These are phyloP conservation scores for Pantherophis guttatus DNA, from an alignment of 2,113 vertebrate genomes.

Conservation along the genomic window DNA sequence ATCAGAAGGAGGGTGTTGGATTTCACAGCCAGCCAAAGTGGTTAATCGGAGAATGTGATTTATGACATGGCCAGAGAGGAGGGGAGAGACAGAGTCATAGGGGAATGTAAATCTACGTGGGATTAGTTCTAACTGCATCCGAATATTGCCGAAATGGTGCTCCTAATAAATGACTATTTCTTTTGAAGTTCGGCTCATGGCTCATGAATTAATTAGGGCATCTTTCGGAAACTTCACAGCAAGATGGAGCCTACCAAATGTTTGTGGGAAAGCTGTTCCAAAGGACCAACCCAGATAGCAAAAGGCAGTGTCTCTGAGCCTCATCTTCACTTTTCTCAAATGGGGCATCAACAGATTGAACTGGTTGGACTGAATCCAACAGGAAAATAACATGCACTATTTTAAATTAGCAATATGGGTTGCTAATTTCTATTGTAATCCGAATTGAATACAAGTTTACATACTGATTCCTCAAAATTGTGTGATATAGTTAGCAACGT, in stretches of 20 bases:
- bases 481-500: background rate
- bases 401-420: background rate
- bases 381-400: background rate
- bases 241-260: background rate
- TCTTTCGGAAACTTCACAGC: background rate
- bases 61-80: too few relatives aligned
- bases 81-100: too few relatives aligned
- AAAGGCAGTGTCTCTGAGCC: background rate
- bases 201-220: too few relatives aligned
- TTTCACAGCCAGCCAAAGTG: too few relatives aligned
- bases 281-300: background rate
- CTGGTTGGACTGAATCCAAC: background rate
- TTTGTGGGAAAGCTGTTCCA: background rate
- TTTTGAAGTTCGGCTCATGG: too few relatives aligned
- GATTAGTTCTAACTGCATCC: too few relatives aligned
- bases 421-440: background rate
- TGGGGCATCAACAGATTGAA: background rate
- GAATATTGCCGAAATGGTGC: too few relatives aligned
- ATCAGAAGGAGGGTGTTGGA: too few relatives aligned
- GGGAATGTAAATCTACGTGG: too few relatives aligned
- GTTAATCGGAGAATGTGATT: too few relatives aligned
- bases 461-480: background rate
- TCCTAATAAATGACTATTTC: too few relatives aligned
- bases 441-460: background rate
- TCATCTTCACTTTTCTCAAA: background rate